Conservation (phyloP, 2,888 invertebrate species). For the Gymnosoma rotundatum region DNA sequence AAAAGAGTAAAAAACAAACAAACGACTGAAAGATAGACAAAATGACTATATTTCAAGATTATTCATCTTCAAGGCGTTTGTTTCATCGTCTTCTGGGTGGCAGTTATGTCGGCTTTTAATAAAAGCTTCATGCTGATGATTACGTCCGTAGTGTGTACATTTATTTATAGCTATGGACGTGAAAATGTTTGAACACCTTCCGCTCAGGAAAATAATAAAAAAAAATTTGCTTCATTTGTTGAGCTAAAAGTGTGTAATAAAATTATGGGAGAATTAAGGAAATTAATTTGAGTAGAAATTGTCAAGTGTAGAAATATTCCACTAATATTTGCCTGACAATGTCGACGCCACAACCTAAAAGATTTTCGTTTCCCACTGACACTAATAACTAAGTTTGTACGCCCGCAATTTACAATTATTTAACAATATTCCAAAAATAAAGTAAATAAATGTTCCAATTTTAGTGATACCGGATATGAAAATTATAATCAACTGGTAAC, state of each 20-base stretch:
- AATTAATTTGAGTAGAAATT: too few relatives aligned
- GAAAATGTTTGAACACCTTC: neutral
- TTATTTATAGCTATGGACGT: conserved; percentile 9
- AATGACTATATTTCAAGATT: conserved; percentile 66
- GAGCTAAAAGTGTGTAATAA: conserved; percentile 3
- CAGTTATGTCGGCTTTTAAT: conserved; percentile 58
- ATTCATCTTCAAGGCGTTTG: conserved; percentile 61
- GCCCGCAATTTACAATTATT: too few relatives aligned
- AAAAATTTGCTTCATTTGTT: conserved; percentile 25
- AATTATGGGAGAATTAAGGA: neutral
- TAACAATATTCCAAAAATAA: too few relatives aligned
- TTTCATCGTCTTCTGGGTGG: conserved; percentile 63
- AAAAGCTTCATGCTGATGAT: conserved; percentile 59
- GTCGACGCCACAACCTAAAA: too few relatives aligned
- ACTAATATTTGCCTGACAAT: too few relatives aligned
- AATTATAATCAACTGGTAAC: too few relatives aligned
- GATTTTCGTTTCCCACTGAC: too few relatives aligned
- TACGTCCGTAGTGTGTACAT: conserved; percentile 52
- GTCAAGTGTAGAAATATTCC: too few relatives aligned
- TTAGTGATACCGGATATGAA: too few relatives aligned
- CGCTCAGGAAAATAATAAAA: conserved; percentile 35
- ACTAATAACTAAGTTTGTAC: too few relatives aligned
- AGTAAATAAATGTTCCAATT: too few relatives aligned
- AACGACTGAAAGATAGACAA: conserved; percentile 55
- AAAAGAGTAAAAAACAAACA: neutral